phyloP scores from a whole-genome alignment of 2,797 vertebrate species.

The Gymnocypris eckloni region DNA sequence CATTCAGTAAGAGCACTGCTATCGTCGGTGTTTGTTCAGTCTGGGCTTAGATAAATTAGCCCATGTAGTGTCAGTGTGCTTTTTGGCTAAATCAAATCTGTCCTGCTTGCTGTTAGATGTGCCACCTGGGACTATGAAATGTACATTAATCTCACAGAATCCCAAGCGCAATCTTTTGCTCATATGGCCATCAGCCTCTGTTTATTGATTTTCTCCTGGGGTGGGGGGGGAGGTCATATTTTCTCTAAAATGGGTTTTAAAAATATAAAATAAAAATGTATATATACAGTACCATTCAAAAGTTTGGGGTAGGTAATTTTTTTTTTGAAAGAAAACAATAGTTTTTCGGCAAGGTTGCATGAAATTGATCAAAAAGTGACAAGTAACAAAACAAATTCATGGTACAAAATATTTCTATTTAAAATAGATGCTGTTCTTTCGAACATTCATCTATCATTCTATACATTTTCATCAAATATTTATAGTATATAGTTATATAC shows the following conservation, averaged over 20 bases:
- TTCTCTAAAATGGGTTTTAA: background rate
- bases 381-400: background rate
- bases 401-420: background rate
- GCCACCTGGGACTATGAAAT: background rate
- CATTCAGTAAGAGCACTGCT: background rate
- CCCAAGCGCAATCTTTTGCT: no score
- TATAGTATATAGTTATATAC: no score
- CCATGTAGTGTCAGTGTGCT: background rate
- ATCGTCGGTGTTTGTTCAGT: background rate
- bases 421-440: background rate
- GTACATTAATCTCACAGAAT: no score
- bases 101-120: background rate
- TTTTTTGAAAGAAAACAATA: background rate
- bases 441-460: background rate
- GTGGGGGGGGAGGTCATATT: background rate
- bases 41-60: background rate
- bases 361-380: background rate
- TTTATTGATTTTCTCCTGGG: background rate
- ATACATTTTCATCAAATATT: background rate
- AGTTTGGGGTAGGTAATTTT: background rate
- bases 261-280: background rate
- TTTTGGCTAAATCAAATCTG: background rate
- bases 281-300: background rate
- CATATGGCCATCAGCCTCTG: no score
- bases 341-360: background rate